Evolutionary conservation across 1,140 invertebrate genomes (phyloP).

Genomic region (Mamestra configurata): DNA sequence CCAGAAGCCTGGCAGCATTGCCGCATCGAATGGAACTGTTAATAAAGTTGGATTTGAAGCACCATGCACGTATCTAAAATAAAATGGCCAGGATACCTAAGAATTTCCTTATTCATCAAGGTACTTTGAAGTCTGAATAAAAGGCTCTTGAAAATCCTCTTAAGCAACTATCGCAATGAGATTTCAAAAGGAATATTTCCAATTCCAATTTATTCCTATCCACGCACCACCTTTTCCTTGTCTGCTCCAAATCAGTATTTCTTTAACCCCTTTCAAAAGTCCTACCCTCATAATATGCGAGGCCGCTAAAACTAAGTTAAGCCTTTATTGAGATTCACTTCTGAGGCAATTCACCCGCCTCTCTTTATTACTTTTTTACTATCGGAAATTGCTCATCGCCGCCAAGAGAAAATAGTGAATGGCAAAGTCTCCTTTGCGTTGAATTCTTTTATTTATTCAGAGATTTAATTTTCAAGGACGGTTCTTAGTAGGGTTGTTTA

Average conservation of each 20-base stretch:
- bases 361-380: constrained; percentile 75
- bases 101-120: not conserved
- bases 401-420: constrained; percentile 55
- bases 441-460: constrained; percentile 48
- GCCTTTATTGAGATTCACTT: constrained; percentile 81
- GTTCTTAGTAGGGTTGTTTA: constrained; percentile 7
- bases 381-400: constrained; percentile 67
- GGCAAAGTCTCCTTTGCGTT: constrained; percentile 57
- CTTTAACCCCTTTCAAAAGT: constrained; percentile 82
- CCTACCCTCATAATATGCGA: constrained; percentile 77
- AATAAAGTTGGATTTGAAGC: no score
- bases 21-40: no score
- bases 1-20: no score
- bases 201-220: constrained; percentile 82
- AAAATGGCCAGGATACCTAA: no score
- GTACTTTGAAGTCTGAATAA: constrained; percentile 10
- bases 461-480: constrained; percentile 38
- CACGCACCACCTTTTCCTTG: constrained; percentile 84
- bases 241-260: constrained; percentile 77
- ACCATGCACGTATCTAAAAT: no score
- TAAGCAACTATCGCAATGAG: constrained; percentile 46
- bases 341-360: constrained; percentile 69
- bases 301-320: constrained; percentile 68
- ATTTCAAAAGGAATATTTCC: constrained; percentile 58
- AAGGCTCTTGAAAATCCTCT: constrained; percentile 38